Percentiles rank a stretch among this genome's conserved stretches.
phyloP scores from a whole-genome alignment of 2,888 invertebrate genomes.

The Leptinotarsa tumamoca region DNA sequence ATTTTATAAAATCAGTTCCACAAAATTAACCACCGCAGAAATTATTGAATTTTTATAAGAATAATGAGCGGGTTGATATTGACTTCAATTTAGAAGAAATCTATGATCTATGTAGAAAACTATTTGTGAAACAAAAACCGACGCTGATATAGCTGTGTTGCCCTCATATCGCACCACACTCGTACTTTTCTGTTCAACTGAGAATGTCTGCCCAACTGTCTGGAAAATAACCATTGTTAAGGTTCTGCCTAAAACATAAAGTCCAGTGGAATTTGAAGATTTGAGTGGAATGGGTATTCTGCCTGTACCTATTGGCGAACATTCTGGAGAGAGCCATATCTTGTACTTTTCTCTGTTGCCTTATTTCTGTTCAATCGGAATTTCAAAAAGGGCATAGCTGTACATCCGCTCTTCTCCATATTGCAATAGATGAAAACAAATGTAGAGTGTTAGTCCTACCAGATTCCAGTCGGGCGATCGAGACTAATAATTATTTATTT shows the following conservation, averaged over 20 bases:
- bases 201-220: neutral
- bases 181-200: constrained; percentile 22
- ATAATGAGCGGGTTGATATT: constrained; percentile 1
- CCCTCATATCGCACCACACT: constrained; percentile 26
- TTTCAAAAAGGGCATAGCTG: neutral
- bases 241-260: constrained; percentile 23
- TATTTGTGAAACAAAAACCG: constrained; percentile 27
- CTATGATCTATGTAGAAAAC: constrained; percentile 26
- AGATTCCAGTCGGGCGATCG: constrained; percentile 25
- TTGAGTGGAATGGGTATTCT: constrained; percentile 21
- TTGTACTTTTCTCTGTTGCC: neutral
- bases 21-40: neutral
- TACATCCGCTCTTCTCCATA: constrained; percentile 3
- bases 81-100: constrained; percentile 22
- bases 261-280: constrained; percentile 25
- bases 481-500: constrained; percentile 19
- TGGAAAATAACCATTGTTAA: constrained; percentile 21
- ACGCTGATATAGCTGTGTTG: constrained; percentile 28
- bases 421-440: constrained; percentile 16
- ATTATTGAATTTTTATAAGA: neutral
- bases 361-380: neutral
- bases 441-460: constrained; percentile 22
- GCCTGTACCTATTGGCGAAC: constrained; percentile 11
- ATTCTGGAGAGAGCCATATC: constrained; percentile 21
- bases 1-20: constrained; percentile 12